Conservation (phyloP, 2,797 vertebrate species). For the Peromyscus eremicus region DNA sequence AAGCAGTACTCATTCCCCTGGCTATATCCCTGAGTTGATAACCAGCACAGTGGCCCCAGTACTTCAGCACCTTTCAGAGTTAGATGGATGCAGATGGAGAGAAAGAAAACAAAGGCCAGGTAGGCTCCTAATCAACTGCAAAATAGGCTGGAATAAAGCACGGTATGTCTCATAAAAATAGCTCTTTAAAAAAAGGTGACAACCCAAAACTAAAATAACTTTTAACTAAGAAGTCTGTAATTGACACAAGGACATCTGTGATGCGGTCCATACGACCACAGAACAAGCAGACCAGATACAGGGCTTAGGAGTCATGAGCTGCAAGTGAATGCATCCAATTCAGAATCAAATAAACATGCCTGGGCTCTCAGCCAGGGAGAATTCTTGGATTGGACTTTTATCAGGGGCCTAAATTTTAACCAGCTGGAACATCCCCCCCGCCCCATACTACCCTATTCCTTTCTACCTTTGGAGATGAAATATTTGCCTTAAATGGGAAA, state of each 20-base stretch:
- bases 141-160: slow-evolving; percentile 41
- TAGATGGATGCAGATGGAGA: background rate
- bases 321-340: slow-evolving; percentile 82
- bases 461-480: slow-evolving; percentile 80
- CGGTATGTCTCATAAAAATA: slow-evolving; percentile 30
- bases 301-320: slow-evolving; percentile 56
- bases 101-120: background rate
- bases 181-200: slow-evolving; percentile 49
- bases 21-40: background rate
- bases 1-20: background rate
- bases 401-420: slow-evolving; percentile 83
- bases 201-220: slow-evolving; percentile 29
- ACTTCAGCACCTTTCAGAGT: background rate
- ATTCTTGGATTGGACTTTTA: slow-evolving; percentile 81
- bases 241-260: slow-evolving; percentile 34
- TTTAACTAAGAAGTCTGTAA: slow-evolving; percentile 59
- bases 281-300: slow-evolving; percentile 64
- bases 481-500: slow-evolving; percentile 84
- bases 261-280: slow-evolving; percentile 9
- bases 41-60: background rate
- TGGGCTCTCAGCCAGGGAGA: slow-evolving; percentile 79
- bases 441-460: slow-evolving; percentile 78
- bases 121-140: slow-evolving; percentile 53
- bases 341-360: slow-evolving; percentile 80
- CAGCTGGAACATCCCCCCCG: slow-evolving; percentile 76